These are phyloP conservation scores for Vulpes lagopus DNA, from an alignment of 2,113 vertebrate genomes.

Conservation along the genomic window DNA sequence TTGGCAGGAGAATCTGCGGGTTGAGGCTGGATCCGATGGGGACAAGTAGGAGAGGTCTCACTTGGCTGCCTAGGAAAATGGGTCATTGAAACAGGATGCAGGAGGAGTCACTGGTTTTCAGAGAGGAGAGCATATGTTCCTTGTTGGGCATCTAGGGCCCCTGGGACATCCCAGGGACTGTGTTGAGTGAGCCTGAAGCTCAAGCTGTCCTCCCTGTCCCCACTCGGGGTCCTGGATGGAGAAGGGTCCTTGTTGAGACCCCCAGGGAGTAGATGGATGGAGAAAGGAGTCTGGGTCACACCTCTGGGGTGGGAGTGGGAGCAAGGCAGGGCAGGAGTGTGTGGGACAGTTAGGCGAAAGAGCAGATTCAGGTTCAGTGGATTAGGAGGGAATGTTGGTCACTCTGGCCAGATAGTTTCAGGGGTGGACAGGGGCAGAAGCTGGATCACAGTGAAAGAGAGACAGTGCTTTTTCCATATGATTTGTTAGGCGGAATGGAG, in stretches of 20 bases:
- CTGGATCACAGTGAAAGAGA: background rate
- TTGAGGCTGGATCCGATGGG: no score
- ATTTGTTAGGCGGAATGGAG: background rate
- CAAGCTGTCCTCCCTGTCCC: background rate
- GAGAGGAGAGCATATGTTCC: background rate
- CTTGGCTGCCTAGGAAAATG: background rate
- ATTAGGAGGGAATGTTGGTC: background rate
- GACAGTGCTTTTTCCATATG: rapidly evolving
- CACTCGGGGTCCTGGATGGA: background rate
- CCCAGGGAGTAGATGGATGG: background rate
- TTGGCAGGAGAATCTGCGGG: background rate
- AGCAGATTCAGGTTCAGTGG: background rate
- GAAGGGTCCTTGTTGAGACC: background rate
- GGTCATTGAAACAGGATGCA: background rate
- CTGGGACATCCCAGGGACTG: background rate
- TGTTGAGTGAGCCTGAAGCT: background rate
- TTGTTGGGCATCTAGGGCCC: background rate
- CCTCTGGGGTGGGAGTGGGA: background rate
- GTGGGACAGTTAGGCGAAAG: background rate
- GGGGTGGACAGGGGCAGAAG: background rate
- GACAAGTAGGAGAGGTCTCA: background rate
- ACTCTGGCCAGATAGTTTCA: background rate
- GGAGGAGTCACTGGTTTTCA: background rate
- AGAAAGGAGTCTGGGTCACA: background rate
- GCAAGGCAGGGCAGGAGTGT: background rate